Base-by-base conservation (phyloP, 2,797 vertebrate species). In the Amniataba percoides region DNA sequence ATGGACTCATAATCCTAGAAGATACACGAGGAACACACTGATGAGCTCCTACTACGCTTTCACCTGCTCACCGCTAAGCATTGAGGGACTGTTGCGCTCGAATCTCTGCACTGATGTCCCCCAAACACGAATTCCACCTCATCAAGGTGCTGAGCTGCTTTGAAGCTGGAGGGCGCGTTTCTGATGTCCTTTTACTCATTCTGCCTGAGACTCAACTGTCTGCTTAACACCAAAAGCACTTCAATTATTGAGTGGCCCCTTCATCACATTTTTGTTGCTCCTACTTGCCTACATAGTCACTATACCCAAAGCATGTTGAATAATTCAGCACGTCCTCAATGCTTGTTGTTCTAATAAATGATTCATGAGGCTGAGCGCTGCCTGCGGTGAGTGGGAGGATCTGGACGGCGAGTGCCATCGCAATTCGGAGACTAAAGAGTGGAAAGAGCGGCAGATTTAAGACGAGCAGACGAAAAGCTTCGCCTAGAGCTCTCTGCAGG, bases 1-100 rank as follows among this genome's bases (percentile, higher is more conserved):
- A 99, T 95, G 64, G 98, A 97, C 90, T 99, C 97, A 0, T 98
- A 99, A 93, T 99, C 98, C 98, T 99, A 88, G 46, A 87, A 3
- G 68, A 61, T 9, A 73, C 57, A 19, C 0, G 31, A 69, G 61
- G 39, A 65, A 72, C 2, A 75, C 1, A n/a, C 18, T 1, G 16
- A 66, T 83, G 27, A 85, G 45, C 49, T 64, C 45, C 43, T 40
- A 51, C 12, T 69, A 36, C 11, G 45, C 45, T 8, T 39, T 34
- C 21, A 56, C 8, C 13, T 19, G 36, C 6, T 62, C 16, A 12
- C 18, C 31, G 31, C n/a, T 39, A 18, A 82, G 51, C 66, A 53
- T 27, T 21, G 45, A 45, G 55, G 27, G 52, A 66, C 60, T 39
- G 39, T 43, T 27, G n/a, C 43, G 19, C 34, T 23, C 21, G 31